phyloP scores from a whole-genome alignment of 2,888 invertebrate species.

The Erannis defoliaria region DNA sequence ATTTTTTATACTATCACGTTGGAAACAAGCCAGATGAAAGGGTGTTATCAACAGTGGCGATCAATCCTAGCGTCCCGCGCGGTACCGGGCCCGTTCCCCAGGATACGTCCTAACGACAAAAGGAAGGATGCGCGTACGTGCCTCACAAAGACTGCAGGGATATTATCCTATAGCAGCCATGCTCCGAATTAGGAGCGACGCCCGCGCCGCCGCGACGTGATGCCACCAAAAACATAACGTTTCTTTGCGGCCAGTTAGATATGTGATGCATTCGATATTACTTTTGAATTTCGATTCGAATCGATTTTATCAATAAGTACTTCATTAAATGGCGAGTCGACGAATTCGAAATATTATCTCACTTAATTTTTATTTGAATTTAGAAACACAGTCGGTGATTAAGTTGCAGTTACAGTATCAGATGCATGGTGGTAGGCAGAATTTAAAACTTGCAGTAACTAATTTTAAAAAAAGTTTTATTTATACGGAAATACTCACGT shows the following conservation, averaged over 20 bases:
- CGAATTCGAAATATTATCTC: too few relatives aligned
- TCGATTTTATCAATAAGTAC: neutral
- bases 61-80: constrained; percentile 27
- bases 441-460: too few relatives aligned
- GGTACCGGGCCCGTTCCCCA: constrained; percentile 33
- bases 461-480: too few relatives aligned
- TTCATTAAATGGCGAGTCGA: neutral
- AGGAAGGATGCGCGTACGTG: constrained; percentile 82
- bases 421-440: too few relatives aligned
- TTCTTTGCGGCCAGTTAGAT: neutral
- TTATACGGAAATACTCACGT: too few relatives aligned
- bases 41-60: constrained; percentile 19
- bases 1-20: neutral
- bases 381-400: too few relatives aligned
- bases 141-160: constrained; percentile 73
- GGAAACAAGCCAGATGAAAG: constrained; percentile 12
- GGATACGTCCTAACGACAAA: constrained; percentile 63
- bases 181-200: constrained; percentile 69
- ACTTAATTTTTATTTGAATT: too few relatives aligned
- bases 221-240: constrained; percentile 46
- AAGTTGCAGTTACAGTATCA: too few relatives aligned
- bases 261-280: neutral
- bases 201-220: constrained; percentile 50
- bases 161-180: constrained; percentile 70
- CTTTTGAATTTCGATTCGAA: neutral